Base-by-base conservation (phyloP, 2,113 vertebrate species). In the Leptodactylus fuscus region DNA sequence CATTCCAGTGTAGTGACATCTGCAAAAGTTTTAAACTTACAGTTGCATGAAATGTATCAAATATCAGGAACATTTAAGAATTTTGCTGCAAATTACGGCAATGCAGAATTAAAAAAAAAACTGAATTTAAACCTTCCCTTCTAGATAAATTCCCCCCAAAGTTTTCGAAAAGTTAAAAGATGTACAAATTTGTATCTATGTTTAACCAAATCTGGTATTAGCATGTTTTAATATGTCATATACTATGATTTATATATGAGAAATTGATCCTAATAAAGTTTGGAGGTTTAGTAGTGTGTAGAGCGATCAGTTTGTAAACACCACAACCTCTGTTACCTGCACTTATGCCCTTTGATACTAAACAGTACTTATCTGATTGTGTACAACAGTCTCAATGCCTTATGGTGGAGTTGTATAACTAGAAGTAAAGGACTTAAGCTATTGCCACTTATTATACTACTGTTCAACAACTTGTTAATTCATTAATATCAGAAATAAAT, bases 341-440 rank as follows among this genome's bases (percentile, higher is more conserved):
- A 69, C 32, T 38, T 38, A 1, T 69, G 34, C 32, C 65, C 65
- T 69, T 69, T 69, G 65, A 69, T 69, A 69, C 65, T 69, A 69
- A 69, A 69, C 65, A 69, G 65, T 22, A 38, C 65, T 69, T 69
- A 69, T 69, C 65, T 22, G 65, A 69, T 69, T 32, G 65, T 69
- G 32, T 38, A 22, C 65, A 69, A 36, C 62, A 69, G 29, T 1
- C 60, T 32, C 12, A 7, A 34, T 36, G 32, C 65, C 65, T 69
- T 69, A 34, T 22, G 65, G 6, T 69, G 65, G 32, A 69, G 6
- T 2, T 34, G 62, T 67, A 34, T 38, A 69, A 22, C 32, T 8
- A 69, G 2, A 69, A 69, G 34, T 38, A 69, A 69, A 69, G 20
- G 4, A 69, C 36, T 38, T 34, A 10, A 36, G 18, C 18, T 20